Percentiles rank a stretch among this genome's conserved stretches.
These are phyloP conservation scores for Cantharis flavilabris DNA, from an alignment of 2,888 invertebrate genomes.

Conservation along the genomic window DNA sequence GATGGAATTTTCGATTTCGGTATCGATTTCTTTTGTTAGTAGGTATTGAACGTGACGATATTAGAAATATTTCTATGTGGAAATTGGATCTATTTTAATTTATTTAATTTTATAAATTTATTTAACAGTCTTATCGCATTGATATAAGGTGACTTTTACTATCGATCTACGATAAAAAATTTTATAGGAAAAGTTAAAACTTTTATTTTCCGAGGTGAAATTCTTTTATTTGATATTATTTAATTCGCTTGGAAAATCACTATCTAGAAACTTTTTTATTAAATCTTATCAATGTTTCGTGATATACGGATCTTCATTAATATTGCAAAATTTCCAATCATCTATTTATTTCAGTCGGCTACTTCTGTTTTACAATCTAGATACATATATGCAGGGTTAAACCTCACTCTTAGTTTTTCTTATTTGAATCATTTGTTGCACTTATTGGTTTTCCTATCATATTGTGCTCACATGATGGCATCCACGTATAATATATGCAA, in stretches of 20 bases:
- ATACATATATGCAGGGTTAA: no score
- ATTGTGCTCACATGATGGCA: not conserved
- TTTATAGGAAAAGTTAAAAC: not conserved
- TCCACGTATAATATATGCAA: not conserved
- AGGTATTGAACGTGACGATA: not conserved
- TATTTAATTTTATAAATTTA: not conserved
- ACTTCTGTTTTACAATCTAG: not conserved
- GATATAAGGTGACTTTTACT: not conserved
- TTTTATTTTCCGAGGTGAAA: not conserved
- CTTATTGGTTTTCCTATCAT: no score
- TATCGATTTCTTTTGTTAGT: not conserved
- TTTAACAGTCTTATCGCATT: not conserved
- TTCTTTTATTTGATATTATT: not conserved
- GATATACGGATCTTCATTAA: not conserved
- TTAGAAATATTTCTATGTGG: not conserved
- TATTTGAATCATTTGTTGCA: no score
- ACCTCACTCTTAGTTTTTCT: no score
- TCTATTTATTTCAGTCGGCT: not conserved
- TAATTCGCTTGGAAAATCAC: not conserved
- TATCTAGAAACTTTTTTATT: not conserved
- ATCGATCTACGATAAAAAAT: not conserved
- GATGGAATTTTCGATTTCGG: not conserved
- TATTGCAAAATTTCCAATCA: not conserved
- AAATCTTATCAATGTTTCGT: no score
- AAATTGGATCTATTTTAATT: not conserved